phyloP scores from a whole-genome alignment of 2,888 invertebrate genomes.

The Cosmopolites sordidus region DNA sequence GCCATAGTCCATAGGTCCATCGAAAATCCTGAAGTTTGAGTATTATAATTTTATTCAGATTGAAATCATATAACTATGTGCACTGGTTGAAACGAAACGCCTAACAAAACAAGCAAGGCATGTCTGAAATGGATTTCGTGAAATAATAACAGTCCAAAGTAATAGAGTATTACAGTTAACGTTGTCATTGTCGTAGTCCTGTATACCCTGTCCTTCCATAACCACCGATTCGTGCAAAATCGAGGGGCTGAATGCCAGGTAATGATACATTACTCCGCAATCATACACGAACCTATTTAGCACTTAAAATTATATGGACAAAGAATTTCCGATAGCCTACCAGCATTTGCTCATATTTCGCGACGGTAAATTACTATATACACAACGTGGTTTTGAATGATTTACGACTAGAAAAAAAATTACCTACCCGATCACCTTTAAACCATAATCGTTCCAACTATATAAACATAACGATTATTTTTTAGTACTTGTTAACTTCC shows the following conservation, averaged over 20 bases:
- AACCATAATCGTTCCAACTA: constrained; percentile 16
- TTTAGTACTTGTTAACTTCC: constrained; percentile 2
- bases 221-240: constrained; percentile 33
- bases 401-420: constrained; percentile 20
- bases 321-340: constrained; percentile 35
- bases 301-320: constrained; percentile 39
- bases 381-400: constrained; percentile 26
- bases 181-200: constrained; percentile 26
- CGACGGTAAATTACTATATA: constrained; percentile 23
- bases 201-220: constrained; percentile 28
- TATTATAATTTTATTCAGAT: too few species aligned
- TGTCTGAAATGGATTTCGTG: constrained; percentile 23
- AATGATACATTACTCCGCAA: constrained; percentile 35
- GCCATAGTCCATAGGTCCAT: too few species aligned
- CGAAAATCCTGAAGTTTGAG: too few species aligned
- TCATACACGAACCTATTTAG: constrained; percentile 37
- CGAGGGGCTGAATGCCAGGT: constrained; percentile 29
- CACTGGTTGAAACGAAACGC: too few species aligned
- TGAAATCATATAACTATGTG: constrained; percentile 20
- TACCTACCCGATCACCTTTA: constrained; percentile 21
- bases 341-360: constrained; percentile 28
- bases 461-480: constrained; percentile 11
- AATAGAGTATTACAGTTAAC: constrained; percentile 31
- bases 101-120: constrained; percentile 22
- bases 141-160: constrained; percentile 26